A percentile compares a stretch with the other conserved stretches of the same genome.
Evolutionary conservation across 2,888 invertebrate genomes (phyloP).

Genomic region (Heliconius aoede): DNA sequence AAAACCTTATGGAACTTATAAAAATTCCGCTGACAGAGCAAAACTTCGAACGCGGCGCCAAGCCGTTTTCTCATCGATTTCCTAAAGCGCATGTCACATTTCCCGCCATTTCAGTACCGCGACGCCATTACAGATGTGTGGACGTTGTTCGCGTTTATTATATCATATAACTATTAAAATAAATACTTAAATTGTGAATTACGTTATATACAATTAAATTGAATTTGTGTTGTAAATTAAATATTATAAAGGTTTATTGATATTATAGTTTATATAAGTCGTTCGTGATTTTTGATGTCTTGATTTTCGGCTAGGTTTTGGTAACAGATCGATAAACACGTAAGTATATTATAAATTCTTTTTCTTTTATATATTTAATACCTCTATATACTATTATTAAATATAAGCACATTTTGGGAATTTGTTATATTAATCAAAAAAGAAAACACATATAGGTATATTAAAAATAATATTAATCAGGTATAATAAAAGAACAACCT

Average conservation of each 20-base stretch:
- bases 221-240: conserved; percentile 20
- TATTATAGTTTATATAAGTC: conserved; percentile 10
- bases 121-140: conserved; percentile 51
- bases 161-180: conserved; percentile 47
- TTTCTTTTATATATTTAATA: neutral
- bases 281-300: conserved; percentile 37
- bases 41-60: conserved; percentile 54
- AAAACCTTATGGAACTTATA: conserved; percentile 37
- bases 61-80: conserved; percentile 74
- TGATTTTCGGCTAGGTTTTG: conserved; percentile 36
- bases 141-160: conserved; percentile 49
- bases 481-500: neutral
- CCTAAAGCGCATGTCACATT: conserved; percentile 77
- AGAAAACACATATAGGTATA: neutral
- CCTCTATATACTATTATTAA: neutral
- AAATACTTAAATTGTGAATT: conserved; percentile 42
- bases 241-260: conserved; percentile 15
- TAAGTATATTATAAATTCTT: conserved; percentile 21
- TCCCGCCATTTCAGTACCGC: conserved; percentile 67
- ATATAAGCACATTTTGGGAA: neutral
- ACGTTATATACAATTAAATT: conserved; percentile 38
- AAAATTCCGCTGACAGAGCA: conserved; percentile 40
- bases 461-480: neutral
- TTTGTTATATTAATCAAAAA: neutral
- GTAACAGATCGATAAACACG: conserved; percentile 40